Evolutionary conservation across 2,797 vertebrate genomes (phyloP).

Genomic region (Lophotriccus pileatus): DNA sequence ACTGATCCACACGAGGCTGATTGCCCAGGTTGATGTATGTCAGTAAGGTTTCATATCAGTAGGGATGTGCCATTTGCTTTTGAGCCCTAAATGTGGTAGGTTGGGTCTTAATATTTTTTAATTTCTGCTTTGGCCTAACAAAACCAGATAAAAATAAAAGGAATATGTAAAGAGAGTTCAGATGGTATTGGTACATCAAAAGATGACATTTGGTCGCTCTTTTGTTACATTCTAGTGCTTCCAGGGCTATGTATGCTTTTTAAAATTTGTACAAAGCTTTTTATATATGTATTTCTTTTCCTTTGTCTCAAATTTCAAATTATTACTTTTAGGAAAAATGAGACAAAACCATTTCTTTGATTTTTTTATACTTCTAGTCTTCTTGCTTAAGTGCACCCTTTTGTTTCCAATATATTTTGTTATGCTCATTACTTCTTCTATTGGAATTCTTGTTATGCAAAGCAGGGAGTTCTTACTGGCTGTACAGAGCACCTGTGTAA

Average conservation of each 20-base stretch:
- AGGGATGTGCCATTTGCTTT: not conserved
- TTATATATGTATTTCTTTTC: not conserved
- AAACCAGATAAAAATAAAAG: not conserved
- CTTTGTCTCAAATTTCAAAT: not conserved
- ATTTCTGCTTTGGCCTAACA: not conserved
- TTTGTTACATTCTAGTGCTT: not conserved
- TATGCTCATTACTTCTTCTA: not conserved
- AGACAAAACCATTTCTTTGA: not conserved
- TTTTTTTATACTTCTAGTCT: not conserved
- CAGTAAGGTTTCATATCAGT: not conserved
- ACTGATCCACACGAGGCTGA: not conserved
- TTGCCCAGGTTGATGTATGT: not conserved
- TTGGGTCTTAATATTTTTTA: not conserved
- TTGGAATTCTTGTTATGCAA: slow-evolving; percentile 21
- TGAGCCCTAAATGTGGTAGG: not conserved
- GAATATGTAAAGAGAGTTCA: not conserved
- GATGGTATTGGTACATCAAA: not conserved
- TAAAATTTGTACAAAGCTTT: not conserved
- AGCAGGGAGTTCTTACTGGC: not conserved
- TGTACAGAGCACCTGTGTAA: not conserved
- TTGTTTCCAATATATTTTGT: not conserved
- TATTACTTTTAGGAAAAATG: not conserved
- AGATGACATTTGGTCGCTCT: not conserved
- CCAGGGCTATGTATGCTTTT: not conserved
- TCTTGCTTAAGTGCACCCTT: not conserved